Evolutionary conservation across 2,888 invertebrate species (phyloP).

Genomic region (Fragum fragum): DNA sequence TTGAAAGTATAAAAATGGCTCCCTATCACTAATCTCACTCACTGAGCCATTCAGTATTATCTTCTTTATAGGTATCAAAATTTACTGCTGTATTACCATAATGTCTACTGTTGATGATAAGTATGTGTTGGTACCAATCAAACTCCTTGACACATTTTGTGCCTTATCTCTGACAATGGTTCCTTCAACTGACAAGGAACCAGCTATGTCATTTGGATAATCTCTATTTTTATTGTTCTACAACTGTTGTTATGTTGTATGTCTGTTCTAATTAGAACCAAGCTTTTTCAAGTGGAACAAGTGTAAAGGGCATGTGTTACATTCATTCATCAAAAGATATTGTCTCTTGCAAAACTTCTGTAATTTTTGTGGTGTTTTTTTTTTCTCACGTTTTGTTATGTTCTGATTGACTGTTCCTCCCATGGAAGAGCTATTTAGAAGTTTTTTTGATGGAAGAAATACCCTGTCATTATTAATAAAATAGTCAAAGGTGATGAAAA

Average conservation of each 20-base stretch:
- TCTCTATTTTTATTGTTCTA: slow-evolving; percentile 63
- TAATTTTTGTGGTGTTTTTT: background rate
- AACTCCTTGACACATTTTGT: slow-evolving; percentile 20
- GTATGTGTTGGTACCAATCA: slow-evolving; percentile 13
- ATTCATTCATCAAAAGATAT: slow-evolving; percentile 57
- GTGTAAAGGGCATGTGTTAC: slow-evolving; percentile 50
- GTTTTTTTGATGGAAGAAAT: slow-evolving; percentile 16
- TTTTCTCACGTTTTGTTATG: slow-evolving; percentile 23
- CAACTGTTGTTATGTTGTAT: slow-evolving; percentile 55
- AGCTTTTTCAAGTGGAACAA: slow-evolving; percentile 56
- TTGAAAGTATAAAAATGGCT: background rate
- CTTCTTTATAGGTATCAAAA: slow-evolving; percentile 1
- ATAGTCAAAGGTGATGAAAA: background rate
- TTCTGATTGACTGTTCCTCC: slow-evolving; percentile 12
- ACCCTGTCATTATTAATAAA: slow-evolving; percentile 20
- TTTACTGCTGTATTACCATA: slow-evolving; percentile 16
- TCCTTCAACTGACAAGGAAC: slow-evolving; percentile 19
- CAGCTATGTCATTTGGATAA: slow-evolving; percentile 53
- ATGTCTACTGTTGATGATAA: slow-evolving; percentile 6
- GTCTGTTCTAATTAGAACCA: slow-evolving; percentile 59
- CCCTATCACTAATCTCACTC: background rate
- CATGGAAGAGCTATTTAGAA: background rate
- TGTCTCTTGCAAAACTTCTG: slow-evolving; percentile 17
- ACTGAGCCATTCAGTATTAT: slow-evolving; percentile 5
- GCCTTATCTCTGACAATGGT: slow-evolving; percentile 27